These are phyloP conservation scores for Drosophila pseudoananassae DNA, from an alignment of 1,140 invertebrate species.

Conservation along the genomic window DNA sequence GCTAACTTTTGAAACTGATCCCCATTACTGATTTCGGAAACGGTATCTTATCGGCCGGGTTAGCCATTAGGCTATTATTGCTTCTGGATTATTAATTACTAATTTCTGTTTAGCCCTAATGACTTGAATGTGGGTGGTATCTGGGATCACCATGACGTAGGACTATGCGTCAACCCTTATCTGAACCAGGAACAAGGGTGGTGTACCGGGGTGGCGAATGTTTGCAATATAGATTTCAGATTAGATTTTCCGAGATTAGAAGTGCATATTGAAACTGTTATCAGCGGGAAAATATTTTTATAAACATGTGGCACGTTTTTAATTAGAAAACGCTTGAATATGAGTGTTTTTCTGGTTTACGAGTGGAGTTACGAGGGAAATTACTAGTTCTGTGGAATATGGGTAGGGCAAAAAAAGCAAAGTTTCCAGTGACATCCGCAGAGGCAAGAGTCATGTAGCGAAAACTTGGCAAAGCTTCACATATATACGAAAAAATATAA, in stretches of 20 bases:
- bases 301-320: constrained; percentile 55
- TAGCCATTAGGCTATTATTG: constrained; percentile 24
- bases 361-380: constrained; percentile 17
- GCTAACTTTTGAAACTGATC: constrained; percentile 13
- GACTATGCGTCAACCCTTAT: constrained; percentile 10
- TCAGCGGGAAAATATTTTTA: constrained; percentile 45
- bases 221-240: constrained; percentile 43
- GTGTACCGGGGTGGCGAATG: constrained; percentile 28
- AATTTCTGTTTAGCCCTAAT: constrained; percentile 1
- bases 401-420: constrained; percentile 10
- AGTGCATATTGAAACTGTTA: constrained; percentile 32
- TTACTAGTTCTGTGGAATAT: constrained; percentile 16
- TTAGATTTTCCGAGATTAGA: constrained; percentile 50
- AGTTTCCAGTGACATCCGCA: constrained; percentile 19
- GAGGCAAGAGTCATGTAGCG: not conserved
- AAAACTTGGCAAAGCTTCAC: constrained; percentile 15
- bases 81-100: constrained; percentile 3
- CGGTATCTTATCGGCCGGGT: constrained; percentile 21
- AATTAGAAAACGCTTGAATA: constrained; percentile 47
- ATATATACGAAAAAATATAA: constrained; percentile 13
- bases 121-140: constrained; percentile 2
- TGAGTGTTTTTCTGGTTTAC: constrained; percentile 39
- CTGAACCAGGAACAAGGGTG: constrained; percentile 5
- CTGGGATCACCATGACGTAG: constrained; percentile 34
- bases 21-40: constrained; percentile 24